Evolutionary conservation across 2,888 invertebrate species (phyloP), one percentile per base, ranked within the genome.

Genomic region (Pheosia gnoma): DNA sequence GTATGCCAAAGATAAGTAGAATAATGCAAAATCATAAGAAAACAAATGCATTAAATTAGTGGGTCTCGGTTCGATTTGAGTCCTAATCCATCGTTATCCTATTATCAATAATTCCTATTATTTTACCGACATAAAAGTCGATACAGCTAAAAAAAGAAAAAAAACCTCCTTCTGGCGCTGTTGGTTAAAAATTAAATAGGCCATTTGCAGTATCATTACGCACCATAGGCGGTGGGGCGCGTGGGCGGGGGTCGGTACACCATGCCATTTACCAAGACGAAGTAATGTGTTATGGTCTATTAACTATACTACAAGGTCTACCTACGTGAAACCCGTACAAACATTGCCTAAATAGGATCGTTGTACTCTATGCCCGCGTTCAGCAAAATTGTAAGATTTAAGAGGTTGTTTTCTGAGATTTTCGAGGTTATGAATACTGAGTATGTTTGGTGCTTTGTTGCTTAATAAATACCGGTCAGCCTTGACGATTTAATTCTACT

Each of bases 261-360:
- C 77, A 75, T 81, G 81, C 85, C 83, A 86, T 86, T 84, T 85
- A 82, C 81, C 78, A 82, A 75, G 71, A 74, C 75, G 76, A 77
- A 79, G 37, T 37, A 37, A 74, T 81, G 82, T 77, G 76, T 78
- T 78, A 80, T 74, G 77, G 77, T 72, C 76, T 71, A 78, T 80
- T 77, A 75, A 72, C 62, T 63, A 69, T 74, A 72, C 74, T 70
- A 70, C 73, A 77, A 52, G 45, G 43, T 65, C 65, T 61, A 62
- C 67, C 58, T 70, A 70, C 65, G 66, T 61, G 52, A 68, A 62
- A 65, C 65, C 59, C 55, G 53, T 37, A 60, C 45, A 62, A 59
- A 61, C 39, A 47, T 57, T 58, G 13, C 57, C 59, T 59, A 62
- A 63, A 61, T 25, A 58, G 66, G 60, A 57, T 57, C 45, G 57